phyloP scores from a whole-genome alignment of 2,797 vertebrate species.

The Triplophysa bombifrons region DNA sequence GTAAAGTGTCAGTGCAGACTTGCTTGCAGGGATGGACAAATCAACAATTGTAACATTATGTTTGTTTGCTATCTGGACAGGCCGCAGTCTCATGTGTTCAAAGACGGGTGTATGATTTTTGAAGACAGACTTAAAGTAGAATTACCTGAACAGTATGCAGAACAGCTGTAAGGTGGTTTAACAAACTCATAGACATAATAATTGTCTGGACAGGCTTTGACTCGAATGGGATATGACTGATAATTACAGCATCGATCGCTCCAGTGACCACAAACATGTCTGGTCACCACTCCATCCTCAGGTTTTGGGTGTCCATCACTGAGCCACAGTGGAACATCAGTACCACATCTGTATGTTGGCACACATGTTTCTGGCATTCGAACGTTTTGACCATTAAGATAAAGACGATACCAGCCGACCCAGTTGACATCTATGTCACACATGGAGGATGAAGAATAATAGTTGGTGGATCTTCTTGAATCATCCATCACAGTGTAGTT shows the following conservation, averaged over 20 bases:
- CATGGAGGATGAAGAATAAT: background rate
- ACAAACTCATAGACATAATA: conserved; percentile 11
- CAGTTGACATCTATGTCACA: background rate
- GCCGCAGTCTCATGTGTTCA: too few species aligned
- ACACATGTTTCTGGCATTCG: background rate
- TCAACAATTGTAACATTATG: too few species aligned
- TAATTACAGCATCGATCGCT: background rate
- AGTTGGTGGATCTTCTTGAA: background rate
- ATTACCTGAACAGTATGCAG: conserved; percentile 1
- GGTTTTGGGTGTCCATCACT: background rate
- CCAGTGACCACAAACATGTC: background rate
- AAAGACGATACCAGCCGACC: conserved; percentile 3
- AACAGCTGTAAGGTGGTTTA: background rate
- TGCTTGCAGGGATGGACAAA: too few species aligned
- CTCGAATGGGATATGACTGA: background rate
- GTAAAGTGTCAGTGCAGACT: too few species aligned
- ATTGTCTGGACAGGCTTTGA: background rate
- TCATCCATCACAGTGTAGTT: background rate
- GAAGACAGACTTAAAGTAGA: background rate
- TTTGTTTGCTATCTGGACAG: too few species aligned
- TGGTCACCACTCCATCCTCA: background rate
- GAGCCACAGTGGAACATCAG: background rate
- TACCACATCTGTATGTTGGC: background rate
- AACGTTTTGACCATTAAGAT: background rate
- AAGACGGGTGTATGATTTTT: too few species aligned